Conservation (phyloP, 2,113 vertebrate genomes). For the Triplophysa rosa region DNA sequence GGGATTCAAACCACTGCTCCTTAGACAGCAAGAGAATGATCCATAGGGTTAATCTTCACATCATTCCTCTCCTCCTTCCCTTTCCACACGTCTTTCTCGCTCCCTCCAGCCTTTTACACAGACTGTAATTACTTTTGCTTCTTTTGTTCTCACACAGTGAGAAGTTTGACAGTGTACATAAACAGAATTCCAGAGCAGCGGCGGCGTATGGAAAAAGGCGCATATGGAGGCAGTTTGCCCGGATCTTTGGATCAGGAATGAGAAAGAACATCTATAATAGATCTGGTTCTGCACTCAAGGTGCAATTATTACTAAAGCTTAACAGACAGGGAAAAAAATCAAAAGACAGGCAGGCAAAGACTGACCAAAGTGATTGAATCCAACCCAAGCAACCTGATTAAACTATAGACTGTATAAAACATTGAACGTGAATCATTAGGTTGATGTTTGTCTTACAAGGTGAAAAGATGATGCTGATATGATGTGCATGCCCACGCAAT, state of each 20-base stretch:
- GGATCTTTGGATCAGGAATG: slow-evolving; percentile 55
- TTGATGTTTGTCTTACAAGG: slow-evolving; percentile 6
- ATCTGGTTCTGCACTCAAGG: slow-evolving; percentile 56
- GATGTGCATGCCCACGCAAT: slow-evolving; percentile 1
- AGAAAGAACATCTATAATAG: slow-evolving; percentile 59
- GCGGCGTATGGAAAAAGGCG: slow-evolving; percentile 68
- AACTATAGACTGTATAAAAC: too few species aligned
- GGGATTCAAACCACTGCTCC: slow-evolving; percentile 25
- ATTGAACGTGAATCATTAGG: background rate
- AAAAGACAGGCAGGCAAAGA: background rate
- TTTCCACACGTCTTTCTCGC: background rate
- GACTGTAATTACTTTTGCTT: slow-evolving; percentile 19
- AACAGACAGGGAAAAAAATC: background rate
- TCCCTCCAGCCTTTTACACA: background rate
- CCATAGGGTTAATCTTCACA: slow-evolving; percentile 41
- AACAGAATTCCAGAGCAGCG: slow-evolving; percentile 72
- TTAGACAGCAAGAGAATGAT: background rate
- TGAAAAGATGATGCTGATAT: background rate
- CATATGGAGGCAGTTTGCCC: slow-evolving; percentile 72
- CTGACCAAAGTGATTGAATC: background rate
- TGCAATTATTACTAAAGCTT: slow-evolving; percentile 40
- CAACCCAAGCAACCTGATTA: background rate
- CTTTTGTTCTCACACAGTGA: slow-evolving; percentile 59
- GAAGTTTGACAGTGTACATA: slow-evolving; percentile 75
- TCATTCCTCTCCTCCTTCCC: slow-evolving; percentile 42